phyloP scores from a whole-genome alignment of 2,888 invertebrate genomes.

The Synergus japonicus region DNA sequence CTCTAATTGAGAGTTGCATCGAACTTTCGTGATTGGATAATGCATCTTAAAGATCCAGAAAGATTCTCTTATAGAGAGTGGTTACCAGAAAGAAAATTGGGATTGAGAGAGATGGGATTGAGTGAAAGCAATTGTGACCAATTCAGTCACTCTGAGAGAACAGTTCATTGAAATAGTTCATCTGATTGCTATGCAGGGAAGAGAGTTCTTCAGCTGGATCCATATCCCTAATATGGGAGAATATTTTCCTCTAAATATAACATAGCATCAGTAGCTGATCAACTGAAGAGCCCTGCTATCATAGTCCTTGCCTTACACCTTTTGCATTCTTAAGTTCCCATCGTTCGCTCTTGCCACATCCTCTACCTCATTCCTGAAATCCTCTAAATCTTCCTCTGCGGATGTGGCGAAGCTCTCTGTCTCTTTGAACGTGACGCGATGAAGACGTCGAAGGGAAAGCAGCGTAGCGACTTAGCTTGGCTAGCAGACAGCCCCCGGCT shows the following conservation, averaged over 20 bases:
- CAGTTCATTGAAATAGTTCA: background rate
- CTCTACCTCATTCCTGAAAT: slow-evolving; percentile 11
- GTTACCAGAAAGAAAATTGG: slow-evolving; percentile 5
- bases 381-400: slow-evolving; percentile 26
- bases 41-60: background rate
- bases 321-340: background rate
- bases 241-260: background rate
- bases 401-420: slow-evolving; percentile 23
- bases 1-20: background rate
- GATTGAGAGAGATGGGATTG: background rate
- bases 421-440: slow-evolving; percentile 28
- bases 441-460: slow-evolving; percentile 20
- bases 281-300: background rate
- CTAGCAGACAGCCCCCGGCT: slow-evolving; percentile 51
- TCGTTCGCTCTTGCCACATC: slow-evolving; percentile 12
- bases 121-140: slow-evolving; percentile 21
- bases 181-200: background rate
- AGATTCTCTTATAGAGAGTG: slow-evolving; percentile 3
- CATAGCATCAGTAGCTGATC: background rate
- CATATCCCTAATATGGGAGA: background rate
- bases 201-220: background rate
- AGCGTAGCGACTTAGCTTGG: slow-evolving; percentile 20
- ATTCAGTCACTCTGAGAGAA: slow-evolving; percentile 21
- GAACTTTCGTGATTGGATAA: slow-evolving; percentile 22
- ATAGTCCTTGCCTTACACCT: background rate